Evolutionary conservation across 2,888 invertebrate species (phyloP).

Genomic region (Griposia aprilina): DNA sequence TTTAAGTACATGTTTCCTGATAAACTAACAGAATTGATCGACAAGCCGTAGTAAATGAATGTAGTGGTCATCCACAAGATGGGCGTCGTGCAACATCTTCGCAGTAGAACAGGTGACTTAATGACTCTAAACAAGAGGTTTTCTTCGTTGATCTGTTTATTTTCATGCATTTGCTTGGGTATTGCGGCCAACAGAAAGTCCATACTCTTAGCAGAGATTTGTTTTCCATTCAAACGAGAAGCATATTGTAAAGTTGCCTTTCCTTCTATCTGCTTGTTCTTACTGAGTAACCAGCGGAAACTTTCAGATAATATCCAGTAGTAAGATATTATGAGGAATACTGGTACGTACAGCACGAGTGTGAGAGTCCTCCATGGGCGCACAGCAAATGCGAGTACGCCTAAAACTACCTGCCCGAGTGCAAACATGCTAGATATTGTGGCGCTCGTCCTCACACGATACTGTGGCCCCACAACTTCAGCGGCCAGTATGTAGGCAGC

Average conservation of each 20-base stretch:
- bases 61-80: slow-evolving; percentile 95
- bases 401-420: slow-evolving; percentile 93
- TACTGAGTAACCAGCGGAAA: slow-evolving; percentile 94
- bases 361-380: slow-evolving; percentile 93
- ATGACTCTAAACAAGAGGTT: slow-evolving; percentile 84
- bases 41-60: slow-evolving; percentile 95
- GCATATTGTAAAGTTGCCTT: slow-evolving; percentile 91
- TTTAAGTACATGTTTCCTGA: slow-evolving; percentile 94
- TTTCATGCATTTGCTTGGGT: slow-evolving; percentile 71
- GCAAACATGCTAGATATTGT: slow-evolving; percentile 93
- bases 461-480: slow-evolving; percentile 94
- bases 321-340: slow-evolving; percentile 92
- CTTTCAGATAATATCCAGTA: slow-evolving; percentile 93
- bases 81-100: slow-evolving; percentile 92
- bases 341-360: slow-evolving; percentile 92
- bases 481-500: slow-evolving; percentile 91
- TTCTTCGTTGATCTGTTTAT: slow-evolving; percentile 64
- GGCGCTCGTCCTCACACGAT: slow-evolving; percentile 93
- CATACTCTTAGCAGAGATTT: slow-evolving; percentile 87
- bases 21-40: slow-evolving; percentile 93
- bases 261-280: slow-evolving; percentile 91
- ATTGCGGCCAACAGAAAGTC: slow-evolving; percentile 79
- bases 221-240: slow-evolving; percentile 91
- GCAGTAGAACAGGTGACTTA: slow-evolving; percentile 88
- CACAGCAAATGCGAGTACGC: slow-evolving; percentile 92